These are phyloP conservation scores for human (Homo sapiens) DNA, from an alignment of 2,113 vertebrate species.

Conservation along the genomic window GRCh38 chr2:106125001-106125500, in stretches of 20 bases:
- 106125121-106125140: neutral
- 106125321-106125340: neutral
- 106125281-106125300: neutral
- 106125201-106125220: neutral
- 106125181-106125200: neutral
- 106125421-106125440: rapidly evolving
- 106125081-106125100: neutral
- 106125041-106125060: neutral
- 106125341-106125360: neutral
- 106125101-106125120: neutral
- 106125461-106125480: rapidly evolving
- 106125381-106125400: neutral
- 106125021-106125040: neutral
- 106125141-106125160: neutral
- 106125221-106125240: neutral
- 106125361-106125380: rapidly evolving
- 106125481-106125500: rapidly evolving
- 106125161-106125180: neutral
- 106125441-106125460: neutral
- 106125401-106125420: rapidly evolving
- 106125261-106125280: rapidly evolving
- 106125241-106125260: rapidly evolving
- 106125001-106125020: rapidly evolving
- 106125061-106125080: neutral
- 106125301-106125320: too few species aligned